Percentiles rank a stretch among this genome's conserved stretches.
Conservation (phyloP, 2,888 invertebrate genomes). For the Limnephilus marmoratus region DNA sequence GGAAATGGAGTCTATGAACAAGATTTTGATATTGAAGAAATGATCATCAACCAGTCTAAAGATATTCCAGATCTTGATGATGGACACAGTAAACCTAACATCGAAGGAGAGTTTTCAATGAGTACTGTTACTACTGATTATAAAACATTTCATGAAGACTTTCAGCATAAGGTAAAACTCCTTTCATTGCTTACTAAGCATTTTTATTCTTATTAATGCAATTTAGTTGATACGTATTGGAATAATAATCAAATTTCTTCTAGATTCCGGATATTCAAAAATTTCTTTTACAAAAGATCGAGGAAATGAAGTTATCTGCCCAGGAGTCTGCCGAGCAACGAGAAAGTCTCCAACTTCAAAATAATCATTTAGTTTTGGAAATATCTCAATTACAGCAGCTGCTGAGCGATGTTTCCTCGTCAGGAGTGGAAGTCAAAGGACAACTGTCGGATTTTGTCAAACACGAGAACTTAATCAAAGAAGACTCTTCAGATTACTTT, state of each 20-base stretch:
- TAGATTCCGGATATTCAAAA: constrained; percentile 86
- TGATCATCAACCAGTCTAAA: constrained; percentile 70
- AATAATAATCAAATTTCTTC: constrained; percentile 66
- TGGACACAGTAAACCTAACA: constrained; percentile 47
- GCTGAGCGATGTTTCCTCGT: constrained; percentile 70
- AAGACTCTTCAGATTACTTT: constrained; percentile 70
- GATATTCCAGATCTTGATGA: constrained; percentile 66
- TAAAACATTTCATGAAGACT: constrained; percentile 84
- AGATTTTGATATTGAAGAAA: constrained; percentile 70
- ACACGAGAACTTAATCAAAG: constrained; percentile 74
- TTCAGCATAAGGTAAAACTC: constrained; percentile 80
- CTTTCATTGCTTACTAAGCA: background rate
- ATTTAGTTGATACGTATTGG: background rate
- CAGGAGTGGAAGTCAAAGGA: constrained; percentile 72
- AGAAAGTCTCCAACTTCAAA: constrained; percentile 79
- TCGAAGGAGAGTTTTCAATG: constrained; percentile 70
- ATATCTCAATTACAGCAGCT: constrained; percentile 75
- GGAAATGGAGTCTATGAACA: constrained; percentile 68
- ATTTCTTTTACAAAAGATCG: constrained; percentile 83
- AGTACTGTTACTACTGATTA: constrained; percentile 83
- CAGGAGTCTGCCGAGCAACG: constrained; percentile 81
- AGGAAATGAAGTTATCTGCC: constrained; percentile 83
- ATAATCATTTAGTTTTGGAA: constrained; percentile 79
- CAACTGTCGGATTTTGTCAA: constrained; percentile 75
- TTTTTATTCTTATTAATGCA: background rate